These are phyloP conservation scores for Zaprionus davidi DNA, from an alignment of 1,140 invertebrate species.

Conservation along the genomic window DNA sequence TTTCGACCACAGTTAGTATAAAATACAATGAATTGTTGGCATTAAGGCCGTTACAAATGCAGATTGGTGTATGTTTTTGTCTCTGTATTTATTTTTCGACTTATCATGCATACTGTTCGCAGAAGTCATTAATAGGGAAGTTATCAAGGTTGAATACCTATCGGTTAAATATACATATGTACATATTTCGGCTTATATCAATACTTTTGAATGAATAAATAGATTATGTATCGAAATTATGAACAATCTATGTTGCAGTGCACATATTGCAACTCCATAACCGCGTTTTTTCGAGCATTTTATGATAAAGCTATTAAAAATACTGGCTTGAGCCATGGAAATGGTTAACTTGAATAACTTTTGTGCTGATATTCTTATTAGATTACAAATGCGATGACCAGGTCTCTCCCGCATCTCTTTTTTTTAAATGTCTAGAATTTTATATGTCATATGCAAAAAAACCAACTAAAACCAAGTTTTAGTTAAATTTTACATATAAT, in stretches of 20 bases:
- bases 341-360: no score
- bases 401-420: no score
- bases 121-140: slow-evolving; percentile 61
- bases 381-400: no score
- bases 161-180: slow-evolving; percentile 38
- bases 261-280: slow-evolving; percentile 2
- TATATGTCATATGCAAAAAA: no score
- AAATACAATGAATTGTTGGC: slow-evolving; percentile 32
- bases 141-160: slow-evolving; percentile 61
- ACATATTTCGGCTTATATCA: slow-evolving; percentile 38
- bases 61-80: slow-evolving; percentile 20
- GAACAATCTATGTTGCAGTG: slow-evolving; percentile 10
- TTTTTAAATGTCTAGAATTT: no score
- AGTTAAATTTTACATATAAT: background rate
- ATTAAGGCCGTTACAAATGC: slow-evolving; percentile 54
- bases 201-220: slow-evolving; percentile 30
- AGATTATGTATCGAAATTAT: slow-evolving; percentile 25
- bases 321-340: no score
- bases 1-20: slow-evolving; percentile 39
- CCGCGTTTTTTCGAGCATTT: slow-evolving; percentile 5
- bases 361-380: no score
- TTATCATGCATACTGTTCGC: slow-evolving; percentile 36
- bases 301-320: background rate
- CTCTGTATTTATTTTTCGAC: slow-evolving; percentile 45
- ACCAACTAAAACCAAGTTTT: background rate